A percentile compares a stretch with the other conserved stretches of the same genome.
Evolutionary conservation across 1,140 invertebrate genomes (phyloP).

Genomic region (Chrysoperla carnea): DNA sequence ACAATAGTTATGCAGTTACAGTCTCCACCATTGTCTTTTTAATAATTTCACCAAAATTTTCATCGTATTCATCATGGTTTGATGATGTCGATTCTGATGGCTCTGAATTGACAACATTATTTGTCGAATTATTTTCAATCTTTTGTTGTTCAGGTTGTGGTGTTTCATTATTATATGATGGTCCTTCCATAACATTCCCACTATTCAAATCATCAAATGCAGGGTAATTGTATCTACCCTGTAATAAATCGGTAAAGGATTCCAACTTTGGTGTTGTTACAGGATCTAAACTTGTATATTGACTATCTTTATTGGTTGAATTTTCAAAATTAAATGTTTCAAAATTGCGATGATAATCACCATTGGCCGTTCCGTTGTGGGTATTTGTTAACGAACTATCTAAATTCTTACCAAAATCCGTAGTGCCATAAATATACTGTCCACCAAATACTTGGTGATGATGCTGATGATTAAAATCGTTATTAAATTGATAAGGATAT

Average conservation of each 20-base stretch:
- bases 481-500: too few species aligned
- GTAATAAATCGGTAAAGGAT: constrained; percentile 46
- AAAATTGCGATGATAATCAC: too few species aligned
- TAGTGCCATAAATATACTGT: too few species aligned
- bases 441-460: too few species aligned
- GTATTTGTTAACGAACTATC: too few species aligned
- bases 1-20: constrained; percentile 49
- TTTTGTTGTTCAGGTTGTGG: too few species aligned
- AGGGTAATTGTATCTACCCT: constrained; percentile 33
- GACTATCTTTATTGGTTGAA: constrained; percentile 19
- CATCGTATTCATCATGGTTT: constrained; percentile 31
- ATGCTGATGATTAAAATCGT: too few species aligned
- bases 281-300: constrained; percentile 35
- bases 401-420: too few species aligned
- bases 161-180: neutral
- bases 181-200: neutral
- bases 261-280: constrained; percentile 41
- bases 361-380: too few species aligned
- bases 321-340: constrained; percentile 11
- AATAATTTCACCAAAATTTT: constrained; percentile 83
- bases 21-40: constrained; percentile 86
- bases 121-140: too few species aligned
- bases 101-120: constrained; percentile 1
- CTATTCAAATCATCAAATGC: constrained; percentile 14
- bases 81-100: constrained; percentile 1